phyloP scores from a whole-genome alignment of 1,140 invertebrate species.

The Scylla paramamosain region DNA sequence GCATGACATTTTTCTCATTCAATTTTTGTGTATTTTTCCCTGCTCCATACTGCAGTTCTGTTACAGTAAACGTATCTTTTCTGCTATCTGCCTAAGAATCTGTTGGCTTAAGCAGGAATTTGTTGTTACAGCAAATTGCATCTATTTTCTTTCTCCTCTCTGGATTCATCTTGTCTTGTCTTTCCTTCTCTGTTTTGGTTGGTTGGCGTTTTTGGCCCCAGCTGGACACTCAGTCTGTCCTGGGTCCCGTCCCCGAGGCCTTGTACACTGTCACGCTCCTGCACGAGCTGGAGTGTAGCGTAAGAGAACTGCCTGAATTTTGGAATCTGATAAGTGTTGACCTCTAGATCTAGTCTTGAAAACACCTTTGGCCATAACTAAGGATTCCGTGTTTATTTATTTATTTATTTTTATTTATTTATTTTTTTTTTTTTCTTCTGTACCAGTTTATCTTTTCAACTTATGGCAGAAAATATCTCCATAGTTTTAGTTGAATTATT shows the following conservation, averaged over 20 bases:
- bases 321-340: slow-evolving; percentile 43
- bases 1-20: background rate
- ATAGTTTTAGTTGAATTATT: background rate
- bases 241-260: slow-evolving; percentile 69
- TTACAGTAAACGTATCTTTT: background rate
- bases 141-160: background rate
- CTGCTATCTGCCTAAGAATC: background rate
- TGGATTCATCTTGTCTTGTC: slow-evolving; percentile 6
- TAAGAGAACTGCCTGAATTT: slow-evolving; percentile 59
- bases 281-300: slow-evolving; percentile 60
- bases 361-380: slow-evolving; percentile 15
- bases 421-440: too few species aligned
- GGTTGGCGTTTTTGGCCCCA: slow-evolving; percentile 61
- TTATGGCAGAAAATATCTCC: background rate
- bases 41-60: background rate
- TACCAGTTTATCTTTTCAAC: too few species aligned
- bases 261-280: slow-evolving; percentile 68
- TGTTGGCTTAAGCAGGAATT: background rate
- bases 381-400: too few species aligned
- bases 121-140: background rate
- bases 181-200: slow-evolving; percentile 51
- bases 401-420: too few species aligned
- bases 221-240: slow-evolving; percentile 66
- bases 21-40: background rate
- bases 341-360: slow-evolving; percentile 60